Evolutionary conservation across 2,888 invertebrate genomes (phyloP).

Genomic region (Brachynemurus nebulosus): DNA sequence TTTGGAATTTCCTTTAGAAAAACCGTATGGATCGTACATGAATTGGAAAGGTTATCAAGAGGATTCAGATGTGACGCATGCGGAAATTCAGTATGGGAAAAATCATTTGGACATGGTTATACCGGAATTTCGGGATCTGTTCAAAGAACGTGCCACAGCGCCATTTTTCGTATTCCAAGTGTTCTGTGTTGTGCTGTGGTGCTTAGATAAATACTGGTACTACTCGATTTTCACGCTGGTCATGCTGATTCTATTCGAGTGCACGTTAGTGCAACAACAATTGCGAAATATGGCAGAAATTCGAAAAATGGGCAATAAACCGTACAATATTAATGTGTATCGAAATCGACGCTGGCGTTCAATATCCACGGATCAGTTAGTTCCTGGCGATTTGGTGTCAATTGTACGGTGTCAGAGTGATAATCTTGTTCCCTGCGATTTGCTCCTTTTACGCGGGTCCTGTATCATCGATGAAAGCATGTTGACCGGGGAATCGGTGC

Average conservation of each 20-base stretch:
- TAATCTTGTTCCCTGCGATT: conserved; percentile 90
- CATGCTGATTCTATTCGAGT: conserved; percentile 94
- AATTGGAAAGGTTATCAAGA: conserved; percentile 79
- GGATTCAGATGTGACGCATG: conserved; percentile 60
- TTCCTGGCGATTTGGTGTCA: conserved; percentile 95
- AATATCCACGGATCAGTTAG: conserved; percentile 70
- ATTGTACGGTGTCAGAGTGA: conserved; percentile 81
- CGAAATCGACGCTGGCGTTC: conserved; percentile 82
- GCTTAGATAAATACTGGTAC: conserved; percentile 97
- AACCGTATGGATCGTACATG: conserved; percentile 54
- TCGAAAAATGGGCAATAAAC: conserved; percentile 97
- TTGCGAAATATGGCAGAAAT: conserved; percentile 97
- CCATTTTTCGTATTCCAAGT: conserved; percentile 99
- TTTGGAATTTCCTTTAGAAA: conserved; percentile 71
- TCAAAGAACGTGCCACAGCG: conserved; percentile 94
- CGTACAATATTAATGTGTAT: conserved; percentile 81
- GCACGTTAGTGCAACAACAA: conserved; percentile 96
- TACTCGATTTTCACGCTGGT: conserved; percentile 92
- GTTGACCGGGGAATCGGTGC: conserved; percentile 97
- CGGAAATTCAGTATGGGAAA: conserved; percentile 73
- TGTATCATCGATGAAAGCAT: conserved; percentile 99
- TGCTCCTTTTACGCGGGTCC: conserved; percentile 82
- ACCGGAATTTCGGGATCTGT: conserved; percentile 92
- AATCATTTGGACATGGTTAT: conserved; percentile 84
- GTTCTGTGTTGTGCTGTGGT: conserved; percentile 97